Evolutionary conservation across 2,113 vertebrate genomes (phyloP).

Genomic region (Calypte anna): DNA sequence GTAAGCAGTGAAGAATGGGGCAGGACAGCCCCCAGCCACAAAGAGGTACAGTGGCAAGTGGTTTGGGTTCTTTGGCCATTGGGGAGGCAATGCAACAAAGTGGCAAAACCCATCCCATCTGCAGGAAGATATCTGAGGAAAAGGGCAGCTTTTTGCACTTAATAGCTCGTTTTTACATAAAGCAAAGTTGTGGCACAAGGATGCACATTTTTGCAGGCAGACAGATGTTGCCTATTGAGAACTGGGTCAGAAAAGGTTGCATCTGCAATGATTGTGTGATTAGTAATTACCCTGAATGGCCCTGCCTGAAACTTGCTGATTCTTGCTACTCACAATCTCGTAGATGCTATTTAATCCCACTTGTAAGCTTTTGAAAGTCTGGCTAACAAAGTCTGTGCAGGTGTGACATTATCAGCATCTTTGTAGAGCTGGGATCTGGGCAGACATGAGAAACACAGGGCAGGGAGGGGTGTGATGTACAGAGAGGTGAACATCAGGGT

Average conservation of each 20-base stretch:
- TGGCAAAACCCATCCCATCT: background rate
- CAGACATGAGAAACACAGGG: background rate
- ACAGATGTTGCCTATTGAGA: slow-evolving; percentile 48
- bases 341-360: slow-evolving; percentile 8
- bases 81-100: background rate
- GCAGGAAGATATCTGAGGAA: background rate
- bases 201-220: slow-evolving; percentile 13
- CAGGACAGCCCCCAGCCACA: background rate
- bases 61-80: background rate
- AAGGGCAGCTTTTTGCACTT: background rate
- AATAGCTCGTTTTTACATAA: background rate
- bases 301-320: slow-evolving; percentile 27
- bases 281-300: slow-evolving; percentile 40
- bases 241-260: slow-evolving; percentile 45
- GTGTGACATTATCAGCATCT: background rate
- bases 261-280: slow-evolving; percentile 34
- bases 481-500: background rate
- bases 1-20: background rate
- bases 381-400: background rate
- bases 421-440: background rate
- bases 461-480: background rate
- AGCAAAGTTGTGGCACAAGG: background rate
- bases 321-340: background rate
- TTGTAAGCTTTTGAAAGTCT: slow-evolving; percentile 1
- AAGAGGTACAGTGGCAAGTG: background rate